Evolutionary conservation across 2,113 vertebrate genomes (phyloP).

Genomic region (Chrysemys picta): DNA sequence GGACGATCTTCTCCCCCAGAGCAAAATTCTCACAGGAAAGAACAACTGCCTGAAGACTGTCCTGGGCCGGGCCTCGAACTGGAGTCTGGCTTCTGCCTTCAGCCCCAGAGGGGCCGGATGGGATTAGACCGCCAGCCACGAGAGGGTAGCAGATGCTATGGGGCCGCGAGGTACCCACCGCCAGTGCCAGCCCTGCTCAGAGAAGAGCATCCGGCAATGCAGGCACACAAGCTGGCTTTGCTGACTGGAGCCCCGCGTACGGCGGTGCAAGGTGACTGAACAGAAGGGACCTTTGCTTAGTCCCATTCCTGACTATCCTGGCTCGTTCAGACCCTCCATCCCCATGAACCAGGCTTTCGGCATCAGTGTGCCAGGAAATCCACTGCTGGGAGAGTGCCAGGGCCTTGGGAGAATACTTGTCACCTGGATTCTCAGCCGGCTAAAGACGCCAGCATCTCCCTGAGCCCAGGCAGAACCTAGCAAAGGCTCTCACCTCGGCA

Average conservation of each 20-base stretch:
- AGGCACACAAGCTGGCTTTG: neutral
- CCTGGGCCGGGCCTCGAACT: neutral
- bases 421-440: accelerated
- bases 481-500: accelerated
- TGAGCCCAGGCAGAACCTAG: neutral
- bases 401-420: accelerated
- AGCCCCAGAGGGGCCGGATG: accelerated
- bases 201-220: too few species aligned
- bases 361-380: accelerated
- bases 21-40: conserved; percentile 59
- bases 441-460: neutral
- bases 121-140: neutral
- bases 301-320: neutral
- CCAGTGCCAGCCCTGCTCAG: accelerated
- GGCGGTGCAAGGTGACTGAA: neutral
- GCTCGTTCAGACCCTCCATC: neutral
- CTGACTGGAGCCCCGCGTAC: neutral
- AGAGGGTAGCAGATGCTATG: accelerated
- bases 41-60: conserved; percentile 48
- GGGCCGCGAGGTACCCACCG: neutral
- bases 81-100: neutral
- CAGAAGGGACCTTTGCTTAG: neutral
- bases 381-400: accelerated
- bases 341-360: neutral
- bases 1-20: conserved; percentile 73